Base-by-base conservation (phyloP, 1,140 invertebrate genomes). In the Cryptotermes secundus region DNA sequence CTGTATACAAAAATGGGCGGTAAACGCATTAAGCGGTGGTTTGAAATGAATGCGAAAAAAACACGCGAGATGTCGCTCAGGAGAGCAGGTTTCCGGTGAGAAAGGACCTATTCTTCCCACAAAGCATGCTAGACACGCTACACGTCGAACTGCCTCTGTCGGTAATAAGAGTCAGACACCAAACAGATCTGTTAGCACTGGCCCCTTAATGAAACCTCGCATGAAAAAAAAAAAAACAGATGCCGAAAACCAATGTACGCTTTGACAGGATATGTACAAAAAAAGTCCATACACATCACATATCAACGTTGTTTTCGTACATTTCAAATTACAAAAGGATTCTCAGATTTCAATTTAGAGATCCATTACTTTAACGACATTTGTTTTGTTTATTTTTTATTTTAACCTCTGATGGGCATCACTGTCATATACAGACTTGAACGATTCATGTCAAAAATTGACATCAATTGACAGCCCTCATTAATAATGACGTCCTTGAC, bases 401-500 rank as follows among this genome's bases (percentile, higher is more conserved):
- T 14, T n/a, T 14, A 72, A 26, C 26, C 14, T n/a, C n/a, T 72
- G 59, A 72, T 72, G 59, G 59, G 59, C n/a, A 72, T 72, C 59
- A 72, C 59, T 72, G 59, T 72, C 59, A 72, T 10, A 72, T n/a
- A 72, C 59, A 72, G 59, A 72, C 59, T 72, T 72, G 26, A 72
- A 72, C 59, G 59, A 72, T 72, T 72, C 59, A 72, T 72, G 59
- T 72, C 59, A 72, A 72, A 72, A 72, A 72, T 72, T 72, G 59
- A 72, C 59, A 72, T 72, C 59, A 72, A 72, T 72, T 72, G 59
- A 31, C 59, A 31, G 59, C n/a, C 59, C 59, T 72, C 59, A 72
- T 72, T 72, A 72, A 72, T 72, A 72, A 72, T 4, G 59, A 31
- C 31, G 59, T 72, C 59, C n/a, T 31, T 72, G 59, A 72, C 59